Base-by-base conservation (phyloP, 2,113 vertebrate genomes). In the Phrynosoma blainvillii region DNA sequence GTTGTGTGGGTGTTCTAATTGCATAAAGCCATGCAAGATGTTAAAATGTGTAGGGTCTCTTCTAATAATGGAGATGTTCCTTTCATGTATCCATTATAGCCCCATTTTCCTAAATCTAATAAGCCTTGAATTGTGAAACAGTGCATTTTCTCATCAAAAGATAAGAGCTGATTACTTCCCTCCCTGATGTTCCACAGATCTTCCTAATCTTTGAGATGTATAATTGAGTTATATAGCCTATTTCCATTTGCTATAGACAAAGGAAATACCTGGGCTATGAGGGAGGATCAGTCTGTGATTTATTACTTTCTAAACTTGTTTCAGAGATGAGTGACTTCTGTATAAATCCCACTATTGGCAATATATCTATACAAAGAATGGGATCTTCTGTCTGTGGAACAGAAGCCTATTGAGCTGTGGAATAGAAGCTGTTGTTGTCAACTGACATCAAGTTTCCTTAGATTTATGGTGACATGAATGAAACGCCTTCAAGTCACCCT, bases 201-300 rank as follows among this genome's bases (percentile, higher is more conserved):
- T 83, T 83, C 42, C 71, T 76, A 52, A 68, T 82, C 56, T 52
- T 83, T 83, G 68, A 78, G 62, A 68, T 83, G 59, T 82, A 32
- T 21, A 66, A 52, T 76, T 88, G 54, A 47, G 36, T 27, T 75
- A 59, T 56, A 23, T 30, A 54, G 30, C 21, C 30, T 76, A 52
- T 65, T 36, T 82, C 12, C 32, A 65, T 82, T 47, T 78, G 66
- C 30, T 25, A 25, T 21, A 25, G 40, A 75, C 42, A 47, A 75
- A 54, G 47, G 42, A 76, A 82, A 52, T 18, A 52, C 27, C 21
- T 77, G 62, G n/a, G 4, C 8, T 14, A 36, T 47, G 20, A 5
- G 62, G 23, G 47, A 71, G 71, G 42, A 65, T 42, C 32, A 13
- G 65, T 3, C 59, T 25, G 30, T 36, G 68, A 59, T 27, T 7